Evolutionary conservation across 2,888 invertebrate genomes (phyloP).

Genomic region (Rhyacophila evoluta): DNA sequence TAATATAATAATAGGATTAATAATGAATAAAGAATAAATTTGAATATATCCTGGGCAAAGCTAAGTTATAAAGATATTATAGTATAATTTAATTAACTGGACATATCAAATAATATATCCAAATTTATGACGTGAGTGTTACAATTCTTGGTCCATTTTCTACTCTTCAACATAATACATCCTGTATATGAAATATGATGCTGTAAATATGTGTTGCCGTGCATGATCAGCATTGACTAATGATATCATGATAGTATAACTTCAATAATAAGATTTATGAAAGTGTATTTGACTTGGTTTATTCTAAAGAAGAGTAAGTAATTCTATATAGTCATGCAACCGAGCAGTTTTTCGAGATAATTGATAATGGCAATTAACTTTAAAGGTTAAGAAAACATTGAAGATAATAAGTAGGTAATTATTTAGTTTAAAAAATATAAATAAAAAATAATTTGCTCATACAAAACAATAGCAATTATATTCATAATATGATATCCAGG

Average conservation of each 20-base stretch:
- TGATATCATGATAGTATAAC: neutral
- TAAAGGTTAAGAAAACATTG: neutral
- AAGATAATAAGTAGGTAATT: neutral
- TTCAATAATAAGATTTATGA: neutral
- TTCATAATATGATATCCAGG: too few species aligned
- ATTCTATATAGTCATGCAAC: neutral
- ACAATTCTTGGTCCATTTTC: too few species aligned
- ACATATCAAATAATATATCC: too few species aligned
- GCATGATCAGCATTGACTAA: neutral
- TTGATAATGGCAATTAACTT: neutral
- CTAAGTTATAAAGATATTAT: too few species aligned
- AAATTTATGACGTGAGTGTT: too few species aligned
- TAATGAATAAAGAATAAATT: too few species aligned
- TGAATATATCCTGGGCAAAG: too few species aligned
- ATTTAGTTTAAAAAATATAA: too few species aligned
- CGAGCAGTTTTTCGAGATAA: neutral
- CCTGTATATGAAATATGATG: neutral
- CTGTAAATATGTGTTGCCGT: neutral
- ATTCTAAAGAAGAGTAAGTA: neutral
- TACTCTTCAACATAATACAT: neutral
- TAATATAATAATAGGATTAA: too few species aligned
- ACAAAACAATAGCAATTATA: too few species aligned
- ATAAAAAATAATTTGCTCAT: too few species aligned
- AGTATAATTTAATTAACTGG: too few species aligned
- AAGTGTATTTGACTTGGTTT: neutral